Conservation (phyloP, 2,888 invertebrate species). For the Polia nebulosa region DNA sequence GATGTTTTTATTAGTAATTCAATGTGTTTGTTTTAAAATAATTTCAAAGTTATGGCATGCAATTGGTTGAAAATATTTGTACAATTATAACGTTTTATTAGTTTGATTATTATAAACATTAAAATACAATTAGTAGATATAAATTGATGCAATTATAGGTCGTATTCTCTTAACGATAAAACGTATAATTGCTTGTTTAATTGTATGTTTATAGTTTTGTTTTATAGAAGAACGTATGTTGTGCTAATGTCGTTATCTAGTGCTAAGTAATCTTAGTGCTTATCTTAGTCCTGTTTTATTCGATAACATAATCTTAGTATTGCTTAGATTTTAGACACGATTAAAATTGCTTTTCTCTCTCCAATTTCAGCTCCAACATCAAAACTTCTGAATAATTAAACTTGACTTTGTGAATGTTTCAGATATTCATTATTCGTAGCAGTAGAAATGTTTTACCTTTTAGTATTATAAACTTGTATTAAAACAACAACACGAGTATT, state of each 20-base stretch:
- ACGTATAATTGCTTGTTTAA: constrained; percentile 31
- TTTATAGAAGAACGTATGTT: constrained; percentile 34
- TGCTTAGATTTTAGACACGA: neutral
- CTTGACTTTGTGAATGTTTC: constrained; percentile 35
- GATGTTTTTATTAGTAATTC: constrained; percentile 33
- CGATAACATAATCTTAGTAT: constrained; percentile 38
- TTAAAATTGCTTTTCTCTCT: constrained; percentile 12
- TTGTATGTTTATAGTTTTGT: constrained; percentile 13
- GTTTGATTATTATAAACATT: neutral
- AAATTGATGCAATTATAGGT: constrained; percentile 16
- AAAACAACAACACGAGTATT: constrained; percentile 1
- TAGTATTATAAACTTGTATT: neutral
- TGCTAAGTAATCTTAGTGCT: constrained; percentile 29
- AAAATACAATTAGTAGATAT: neutral
- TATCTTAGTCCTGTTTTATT: constrained; percentile 33
- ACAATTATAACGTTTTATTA: constrained; percentile 13
- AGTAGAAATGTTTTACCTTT: constrained; percentile 16
- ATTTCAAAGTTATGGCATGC: constrained; percentile 22
- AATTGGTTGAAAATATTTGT: constrained; percentile 27
- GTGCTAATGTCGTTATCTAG: constrained; percentile 37
- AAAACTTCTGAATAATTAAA: constrained; percentile 21
- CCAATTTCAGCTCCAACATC: constrained; percentile 3
- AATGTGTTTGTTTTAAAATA: constrained; percentile 10
- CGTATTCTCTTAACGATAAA: constrained; percentile 23
- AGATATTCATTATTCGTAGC: constrained; percentile 17